A percentile compares a stretch with the other conserved stretches of the same genome.
These are phyloP conservation scores for Colletes gigas DNA, from an alignment of 1,140 invertebrate species.

Conservation along the genomic window DNA sequence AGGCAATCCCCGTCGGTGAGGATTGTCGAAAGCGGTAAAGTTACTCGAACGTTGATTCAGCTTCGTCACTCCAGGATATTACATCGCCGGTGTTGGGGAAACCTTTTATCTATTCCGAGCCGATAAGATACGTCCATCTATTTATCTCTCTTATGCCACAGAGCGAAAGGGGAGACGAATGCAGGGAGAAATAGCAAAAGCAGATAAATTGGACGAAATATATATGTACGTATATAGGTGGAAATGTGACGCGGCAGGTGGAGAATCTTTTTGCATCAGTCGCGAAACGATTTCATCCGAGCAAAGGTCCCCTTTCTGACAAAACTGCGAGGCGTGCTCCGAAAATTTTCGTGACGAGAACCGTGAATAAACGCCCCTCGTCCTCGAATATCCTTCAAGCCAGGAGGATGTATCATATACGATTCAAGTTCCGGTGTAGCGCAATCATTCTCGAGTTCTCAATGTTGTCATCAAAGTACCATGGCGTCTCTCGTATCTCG, in stretches of 20 bases:
- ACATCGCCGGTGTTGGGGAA: neutral
- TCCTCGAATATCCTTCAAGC: neutral
- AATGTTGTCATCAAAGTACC: constrained; percentile 2
- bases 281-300: constrained; percentile 26
- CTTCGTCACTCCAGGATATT: constrained; percentile 25
- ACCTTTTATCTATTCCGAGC: neutral
- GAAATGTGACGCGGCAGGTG: neutral
- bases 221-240: constrained; percentile 28
- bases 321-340: neutral
- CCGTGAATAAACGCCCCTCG: constrained; percentile 1
- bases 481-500: neutral
- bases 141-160: constrained; percentile 15
- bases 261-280: constrained; percentile 32
- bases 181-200: constrained; percentile 29
- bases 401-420: neutral
- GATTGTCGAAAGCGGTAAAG: neutral
- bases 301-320: constrained; percentile 16
- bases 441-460: constrained; percentile 10
- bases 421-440: neutral
- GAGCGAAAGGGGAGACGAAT: constrained; percentile 45
- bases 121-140: constrained; percentile 36
- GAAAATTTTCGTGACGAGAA: constrained; percentile 5
- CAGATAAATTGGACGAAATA: constrained; percentile 57
- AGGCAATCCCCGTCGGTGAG: neutral
- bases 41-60: neutral